Percentiles rank a stretch among this genome's conserved stretches.
These are phyloP conservation scores for Limnothrissa miodon DNA, from an alignment of 2,113 vertebrate species.

Conservation along the genomic window DNA sequence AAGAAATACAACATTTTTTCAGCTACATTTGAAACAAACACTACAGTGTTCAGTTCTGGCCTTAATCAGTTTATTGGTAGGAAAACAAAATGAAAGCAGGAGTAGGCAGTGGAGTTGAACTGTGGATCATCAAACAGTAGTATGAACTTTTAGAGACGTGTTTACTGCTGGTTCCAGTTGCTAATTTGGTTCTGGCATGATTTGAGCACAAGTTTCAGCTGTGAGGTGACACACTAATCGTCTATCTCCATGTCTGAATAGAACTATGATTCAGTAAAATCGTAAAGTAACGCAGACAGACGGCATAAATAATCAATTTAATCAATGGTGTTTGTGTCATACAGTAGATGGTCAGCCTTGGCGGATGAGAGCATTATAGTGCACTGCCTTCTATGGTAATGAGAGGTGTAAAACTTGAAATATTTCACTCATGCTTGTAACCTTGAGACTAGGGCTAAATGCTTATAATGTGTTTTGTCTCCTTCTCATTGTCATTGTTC, in stretches of 20 bases:
- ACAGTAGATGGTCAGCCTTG: not conserved
- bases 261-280: not conserved
- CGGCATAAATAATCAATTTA: not conserved
- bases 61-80: not conserved
- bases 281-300: not conserved
- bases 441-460: not conserved
- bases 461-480: not conserved
- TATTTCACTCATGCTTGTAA: not conserved
- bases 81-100: not conserved
- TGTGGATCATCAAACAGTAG: not conserved
- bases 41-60: not conserved
- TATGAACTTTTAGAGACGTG: not conserved
- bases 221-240: not conserved
- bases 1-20: too few relatives aligned
- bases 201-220: too few relatives aligned
- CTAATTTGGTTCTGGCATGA: not conserved
- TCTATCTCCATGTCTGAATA: not conserved
- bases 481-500: not conserved
- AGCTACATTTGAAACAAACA: not conserved
- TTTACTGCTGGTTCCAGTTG: not conserved
- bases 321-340: not conserved
- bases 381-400: not conserved
- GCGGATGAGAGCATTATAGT: not conserved
- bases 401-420: not conserved
- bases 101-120: not conserved